phyloP scores from a whole-genome alignment of 2,797 vertebrate genomes.

The Mormyrus hasselquistii region DNA sequence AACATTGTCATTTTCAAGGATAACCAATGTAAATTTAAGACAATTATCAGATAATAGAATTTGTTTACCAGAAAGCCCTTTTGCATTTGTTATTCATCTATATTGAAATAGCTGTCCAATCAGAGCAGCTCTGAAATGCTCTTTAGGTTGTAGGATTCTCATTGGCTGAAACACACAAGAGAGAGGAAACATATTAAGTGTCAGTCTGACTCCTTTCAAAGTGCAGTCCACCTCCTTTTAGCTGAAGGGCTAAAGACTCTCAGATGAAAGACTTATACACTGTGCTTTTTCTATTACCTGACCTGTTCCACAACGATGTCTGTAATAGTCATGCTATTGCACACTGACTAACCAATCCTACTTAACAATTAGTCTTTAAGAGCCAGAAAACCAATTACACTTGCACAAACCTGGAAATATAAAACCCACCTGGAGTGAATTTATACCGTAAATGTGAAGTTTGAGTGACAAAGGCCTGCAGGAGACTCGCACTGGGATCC shows the following conservation, averaged over 20 bases:
- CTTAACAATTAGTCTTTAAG: not conserved
- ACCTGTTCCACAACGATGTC: not conserved
- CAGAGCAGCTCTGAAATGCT: not conserved
- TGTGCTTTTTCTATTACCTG: not conserved
- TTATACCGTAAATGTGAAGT: not conserved
- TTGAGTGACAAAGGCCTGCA: not conserved
- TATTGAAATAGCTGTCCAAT: not conserved
- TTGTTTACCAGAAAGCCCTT: not conserved
- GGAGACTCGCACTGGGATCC: not conserved
- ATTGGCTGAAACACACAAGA: not conserved
- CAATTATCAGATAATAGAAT: not conserved
- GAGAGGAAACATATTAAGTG: not conserved
- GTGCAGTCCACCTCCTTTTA: not conserved
- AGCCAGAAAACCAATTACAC: not conserved
- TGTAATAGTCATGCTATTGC: not conserved
- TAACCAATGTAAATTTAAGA: not conserved
- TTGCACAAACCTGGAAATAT: too few species aligned
- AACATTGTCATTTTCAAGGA: not conserved
- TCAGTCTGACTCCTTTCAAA: not conserved
- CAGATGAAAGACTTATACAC: not conserved
- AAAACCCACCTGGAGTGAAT: not conserved
- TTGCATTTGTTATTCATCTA: not conserved
- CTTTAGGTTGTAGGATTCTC: not conserved
- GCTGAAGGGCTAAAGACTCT: not conserved
- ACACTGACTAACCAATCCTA: not conserved